Conservation (phyloP, 2,888 invertebrate genomes). For the Drosophila nr. medialis region DNA sequence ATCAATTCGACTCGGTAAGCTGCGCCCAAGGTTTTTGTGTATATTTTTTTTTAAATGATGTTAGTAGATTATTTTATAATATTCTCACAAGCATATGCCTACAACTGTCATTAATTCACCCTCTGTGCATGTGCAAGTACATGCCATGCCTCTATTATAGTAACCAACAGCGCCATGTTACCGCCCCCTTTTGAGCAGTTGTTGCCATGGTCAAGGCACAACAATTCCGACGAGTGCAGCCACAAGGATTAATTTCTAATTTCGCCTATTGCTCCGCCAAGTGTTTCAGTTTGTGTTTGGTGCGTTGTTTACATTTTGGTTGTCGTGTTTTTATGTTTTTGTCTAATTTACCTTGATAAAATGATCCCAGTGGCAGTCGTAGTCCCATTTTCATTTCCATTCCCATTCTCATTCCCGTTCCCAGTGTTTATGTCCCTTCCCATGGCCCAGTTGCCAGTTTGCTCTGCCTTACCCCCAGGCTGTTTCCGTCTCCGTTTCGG, state of each 20-base stretch:
- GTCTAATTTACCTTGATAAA: constrained; percentile 82
- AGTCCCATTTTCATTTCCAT: constrained; percentile 19
- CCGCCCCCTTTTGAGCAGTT: constrained; percentile 28
- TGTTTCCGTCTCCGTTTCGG: constrained; percentile 38
- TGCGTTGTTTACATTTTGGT: constrained; percentile 64
- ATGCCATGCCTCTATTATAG: constrained; percentile 4
- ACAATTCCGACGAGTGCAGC: constrained; percentile 43
- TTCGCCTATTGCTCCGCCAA: constrained; percentile 70
- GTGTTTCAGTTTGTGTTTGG: constrained; percentile 43
- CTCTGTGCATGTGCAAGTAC: constrained; percentile 8
- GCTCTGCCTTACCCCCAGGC: constrained; percentile 68
- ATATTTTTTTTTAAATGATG: not conserved
- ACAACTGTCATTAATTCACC: constrained; percentile 1
- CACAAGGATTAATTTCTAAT: constrained; percentile 81
- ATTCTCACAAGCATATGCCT: constrained; percentile 22
- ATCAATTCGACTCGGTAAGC: not conserved
- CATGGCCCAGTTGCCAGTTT: constrained; percentile 52
- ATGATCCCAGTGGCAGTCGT: constrained; percentile 49
- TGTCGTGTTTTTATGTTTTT: constrained; percentile 50
- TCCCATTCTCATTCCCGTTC: constrained; percentile 29
- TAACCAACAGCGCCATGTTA: constrained; percentile 6
- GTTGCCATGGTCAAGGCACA: constrained; percentile 58
- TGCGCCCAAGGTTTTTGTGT: not conserved
- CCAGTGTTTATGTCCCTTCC: constrained; percentile 55
- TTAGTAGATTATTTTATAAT: constrained; percentile 2